phyloP scores from a whole-genome alignment of 2,797 vertebrate species.

The Poecilia velifera region DNA sequence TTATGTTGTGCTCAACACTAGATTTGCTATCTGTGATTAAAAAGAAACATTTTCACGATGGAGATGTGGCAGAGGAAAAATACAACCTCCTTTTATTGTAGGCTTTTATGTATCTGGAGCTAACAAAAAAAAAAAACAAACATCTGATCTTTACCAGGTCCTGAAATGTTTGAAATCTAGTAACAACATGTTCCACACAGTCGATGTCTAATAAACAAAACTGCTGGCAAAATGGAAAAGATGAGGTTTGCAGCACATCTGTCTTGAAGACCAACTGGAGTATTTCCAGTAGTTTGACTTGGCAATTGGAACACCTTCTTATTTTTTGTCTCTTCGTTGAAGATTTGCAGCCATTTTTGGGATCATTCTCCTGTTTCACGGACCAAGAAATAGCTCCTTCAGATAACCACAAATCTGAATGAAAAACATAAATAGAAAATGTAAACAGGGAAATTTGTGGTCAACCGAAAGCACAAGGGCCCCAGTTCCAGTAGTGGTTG shows the following conservation, averaged over 20 bases:
- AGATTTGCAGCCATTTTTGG: too few relatives aligned
- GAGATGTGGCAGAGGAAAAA: background rate
- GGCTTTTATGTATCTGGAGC: background rate
- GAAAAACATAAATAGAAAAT: background rate
- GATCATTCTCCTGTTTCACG: background rate
- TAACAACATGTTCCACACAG: background rate
- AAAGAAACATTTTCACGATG: slow-evolving; percentile 28
- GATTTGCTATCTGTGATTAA: slow-evolving; percentile 65
- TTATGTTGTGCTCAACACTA: slow-evolving; percentile 57
- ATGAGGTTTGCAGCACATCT: background rate
- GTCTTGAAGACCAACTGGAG: background rate
- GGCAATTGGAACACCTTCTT: background rate
- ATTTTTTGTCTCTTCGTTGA: background rate
- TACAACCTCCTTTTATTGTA: background rate
- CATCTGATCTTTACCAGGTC: background rate
- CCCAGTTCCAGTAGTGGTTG: background rate
- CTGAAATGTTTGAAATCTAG: background rate
- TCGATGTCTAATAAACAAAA: background rate
- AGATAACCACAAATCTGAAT: background rate
- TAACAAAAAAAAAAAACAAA: background rate
- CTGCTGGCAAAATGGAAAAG: background rate
- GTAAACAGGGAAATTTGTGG: background rate
- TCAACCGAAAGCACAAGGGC: background rate
- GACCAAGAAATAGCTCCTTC: background rate
- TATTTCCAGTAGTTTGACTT: background rate